Conservation (phyloP, 2,888 invertebrate species). For the Eilema griseolum region DNA sequence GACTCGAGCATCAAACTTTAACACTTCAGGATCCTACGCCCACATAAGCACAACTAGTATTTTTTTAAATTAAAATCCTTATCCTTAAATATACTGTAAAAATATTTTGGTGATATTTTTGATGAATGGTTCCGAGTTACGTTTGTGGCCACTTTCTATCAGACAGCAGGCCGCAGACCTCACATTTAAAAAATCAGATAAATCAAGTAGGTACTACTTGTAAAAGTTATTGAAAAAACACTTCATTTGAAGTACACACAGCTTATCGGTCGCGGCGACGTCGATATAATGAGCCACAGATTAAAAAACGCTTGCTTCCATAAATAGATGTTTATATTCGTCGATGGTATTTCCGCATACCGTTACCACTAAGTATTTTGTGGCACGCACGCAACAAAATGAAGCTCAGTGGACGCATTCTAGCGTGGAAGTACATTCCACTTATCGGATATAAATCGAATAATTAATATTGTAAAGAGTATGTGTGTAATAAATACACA, state of each 20-base stretch:
- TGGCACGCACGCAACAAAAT: conserved; percentile 37
- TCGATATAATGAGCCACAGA: background rate
- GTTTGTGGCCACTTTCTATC: too few species aligned
- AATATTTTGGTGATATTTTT: too few species aligned
- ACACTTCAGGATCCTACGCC: too few species aligned
- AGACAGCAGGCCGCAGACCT: too few species aligned
- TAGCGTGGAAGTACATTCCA: conserved; percentile 36
- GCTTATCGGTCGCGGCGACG: background rate
- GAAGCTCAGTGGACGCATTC: conserved; percentile 36
- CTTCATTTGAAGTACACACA: background rate
- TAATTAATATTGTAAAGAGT: conserved; percentile 18
- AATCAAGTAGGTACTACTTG: background rate
- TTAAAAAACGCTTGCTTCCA: background rate
- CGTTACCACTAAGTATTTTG: conserved; percentile 26
- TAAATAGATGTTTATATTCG: conserved; percentile 33
- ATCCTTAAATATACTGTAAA: too few species aligned
- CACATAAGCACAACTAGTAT: too few species aligned
- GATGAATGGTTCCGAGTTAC: too few species aligned
- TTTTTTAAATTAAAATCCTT: too few species aligned
- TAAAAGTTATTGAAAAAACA: background rate
- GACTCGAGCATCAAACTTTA: too few species aligned
- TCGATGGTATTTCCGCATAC: conserved; percentile 42
- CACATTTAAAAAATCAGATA: too few species aligned
- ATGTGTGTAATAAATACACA: too few species aligned
- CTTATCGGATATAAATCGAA: too few species aligned